Conservation (phyloP, 2,113 vertebrate genomes). For the Tympanuchus pallidicinctus region DNA sequence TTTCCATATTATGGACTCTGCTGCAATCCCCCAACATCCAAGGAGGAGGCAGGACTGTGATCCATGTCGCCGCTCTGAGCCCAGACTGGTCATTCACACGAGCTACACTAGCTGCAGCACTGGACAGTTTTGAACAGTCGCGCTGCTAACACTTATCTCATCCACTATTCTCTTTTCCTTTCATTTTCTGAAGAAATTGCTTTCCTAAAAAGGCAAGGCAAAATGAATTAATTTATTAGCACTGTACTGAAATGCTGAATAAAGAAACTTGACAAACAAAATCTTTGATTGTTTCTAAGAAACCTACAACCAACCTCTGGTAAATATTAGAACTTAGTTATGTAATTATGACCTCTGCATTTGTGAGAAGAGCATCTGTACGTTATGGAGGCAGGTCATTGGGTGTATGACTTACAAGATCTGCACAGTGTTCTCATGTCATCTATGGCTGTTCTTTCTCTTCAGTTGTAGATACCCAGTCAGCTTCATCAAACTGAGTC, state of each 20-base stretch:
- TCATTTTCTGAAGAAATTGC: fast-evolving
- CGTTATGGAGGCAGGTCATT: neutral
- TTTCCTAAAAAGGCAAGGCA: neutral
- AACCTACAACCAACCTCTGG: neutral
- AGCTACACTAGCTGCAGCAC: neutral
- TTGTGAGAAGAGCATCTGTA: neutral
- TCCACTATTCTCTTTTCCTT: neutral
- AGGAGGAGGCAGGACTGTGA: neutral
- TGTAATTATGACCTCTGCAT: neutral
- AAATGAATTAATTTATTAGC: neutral
- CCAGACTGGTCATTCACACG: neutral
- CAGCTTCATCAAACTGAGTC: slow-evolving; percentile 14
- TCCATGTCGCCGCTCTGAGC: neutral
- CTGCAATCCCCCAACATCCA: fast-evolving
- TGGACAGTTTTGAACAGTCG: neutral
- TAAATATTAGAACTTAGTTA: slow-evolving; percentile 31
- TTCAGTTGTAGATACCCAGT: neutral
- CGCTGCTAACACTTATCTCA: neutral
- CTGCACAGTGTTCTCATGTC: neutral
- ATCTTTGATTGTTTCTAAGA: slow-evolving; percentile 1
- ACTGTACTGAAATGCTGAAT: neutral
- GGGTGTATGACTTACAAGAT: neutral
- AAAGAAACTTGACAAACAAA: neutral
- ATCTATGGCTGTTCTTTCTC: slow-evolving; percentile 3
- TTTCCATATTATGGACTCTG: neutral